Base-by-base conservation (phyloP, 2,797 vertebrate species). In the Melanotaenia maccullochi region DNA sequence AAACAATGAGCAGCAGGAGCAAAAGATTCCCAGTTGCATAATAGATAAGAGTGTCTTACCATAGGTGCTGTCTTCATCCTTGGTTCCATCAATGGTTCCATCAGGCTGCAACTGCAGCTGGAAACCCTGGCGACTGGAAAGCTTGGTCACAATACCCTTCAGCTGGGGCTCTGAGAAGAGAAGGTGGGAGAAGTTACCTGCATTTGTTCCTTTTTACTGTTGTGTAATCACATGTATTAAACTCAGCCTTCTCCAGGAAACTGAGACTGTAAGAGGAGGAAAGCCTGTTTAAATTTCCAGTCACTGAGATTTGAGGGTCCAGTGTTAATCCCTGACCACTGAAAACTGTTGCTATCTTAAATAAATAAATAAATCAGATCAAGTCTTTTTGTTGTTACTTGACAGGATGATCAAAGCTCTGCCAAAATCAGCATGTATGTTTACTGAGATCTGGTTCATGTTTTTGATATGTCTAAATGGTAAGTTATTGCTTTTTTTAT, bases 121-220 rank as follows among this genome's bases (percentile, higher is more conserved):
- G 95, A 95, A 99, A 73, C 97, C 98, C 94, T 99, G 97, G 65
- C 97, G 94, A 90, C 96, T 98, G 94, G 96, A 97, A 0, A 99
- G 96, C 90, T 97, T 98, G 87, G 98, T 99, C 89, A 99, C 96
- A 88, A 99, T 99, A 89, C 97, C 98, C 95, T 99, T 99, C 89
- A 99, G 95, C 94, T 99, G 98, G 93, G 98, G 97, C 94, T 99
- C 98, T 99, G 96, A 22, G 59, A 60, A 38, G 33, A 55, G 20
- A 77, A 51, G 54, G 73, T 32, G 57, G 30, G 35, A 77, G 36
- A 40, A 28, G 25, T 79, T 47, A 67, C 65, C 63, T 65, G 58
- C 11, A 52, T 61, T 62, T 38, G 54, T 68, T 65, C 71, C 54
- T 73, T 38, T 57, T 70, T 56, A 58, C 56, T 54, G 65, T 72